Percentiles rank a stretch among this genome's conserved stretches.
Evolutionary conservation across 2,888 invertebrate species (phyloP).

Genomic region (Chironomus riparius): DNA sequence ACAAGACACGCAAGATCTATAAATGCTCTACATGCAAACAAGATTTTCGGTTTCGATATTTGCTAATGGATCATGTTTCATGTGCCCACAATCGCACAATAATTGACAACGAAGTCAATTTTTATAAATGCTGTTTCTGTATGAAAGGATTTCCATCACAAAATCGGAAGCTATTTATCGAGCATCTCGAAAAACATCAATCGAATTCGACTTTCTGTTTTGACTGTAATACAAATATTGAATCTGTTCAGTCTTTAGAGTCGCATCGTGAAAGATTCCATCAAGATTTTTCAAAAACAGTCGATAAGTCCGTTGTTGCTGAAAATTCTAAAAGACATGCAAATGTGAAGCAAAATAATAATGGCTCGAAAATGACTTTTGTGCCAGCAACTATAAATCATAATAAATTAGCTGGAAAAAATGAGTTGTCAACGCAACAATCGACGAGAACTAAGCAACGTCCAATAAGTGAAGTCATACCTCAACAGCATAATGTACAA

Average conservation of each 20-base stretch:
- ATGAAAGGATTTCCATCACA: neutral
- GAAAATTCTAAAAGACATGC: neutral
- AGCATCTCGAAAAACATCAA: neutral
- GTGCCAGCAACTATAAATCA: too few relatives aligned
- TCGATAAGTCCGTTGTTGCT: neutral
- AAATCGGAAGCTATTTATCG: neutral
- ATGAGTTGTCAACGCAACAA: too few relatives aligned
- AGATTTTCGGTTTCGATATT: constrained; percentile 2
- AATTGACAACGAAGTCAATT: neutral
- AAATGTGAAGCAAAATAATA: neutral
- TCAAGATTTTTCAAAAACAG: constrained; percentile 11
- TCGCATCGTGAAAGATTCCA: constrained; percentile 14
- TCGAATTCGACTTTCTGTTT: neutral
- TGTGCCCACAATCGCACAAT: neutral
- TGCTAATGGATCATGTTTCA: constrained; percentile 7
- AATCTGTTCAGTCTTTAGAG: neutral
- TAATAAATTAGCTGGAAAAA: too few relatives aligned
- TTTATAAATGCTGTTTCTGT: constrained; percentile 18
- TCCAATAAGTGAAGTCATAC: too few relatives aligned
- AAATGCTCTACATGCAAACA: neutral
- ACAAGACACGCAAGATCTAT: neutral
- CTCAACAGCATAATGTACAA: neutral
- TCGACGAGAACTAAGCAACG: too few relatives aligned
- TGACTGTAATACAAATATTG: constrained; percentile 5
- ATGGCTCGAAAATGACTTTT: neutral